Evolutionary conservation across 2,888 invertebrate genomes (phyloP).

Genomic region (Drosophila villosipedis): DNA sequence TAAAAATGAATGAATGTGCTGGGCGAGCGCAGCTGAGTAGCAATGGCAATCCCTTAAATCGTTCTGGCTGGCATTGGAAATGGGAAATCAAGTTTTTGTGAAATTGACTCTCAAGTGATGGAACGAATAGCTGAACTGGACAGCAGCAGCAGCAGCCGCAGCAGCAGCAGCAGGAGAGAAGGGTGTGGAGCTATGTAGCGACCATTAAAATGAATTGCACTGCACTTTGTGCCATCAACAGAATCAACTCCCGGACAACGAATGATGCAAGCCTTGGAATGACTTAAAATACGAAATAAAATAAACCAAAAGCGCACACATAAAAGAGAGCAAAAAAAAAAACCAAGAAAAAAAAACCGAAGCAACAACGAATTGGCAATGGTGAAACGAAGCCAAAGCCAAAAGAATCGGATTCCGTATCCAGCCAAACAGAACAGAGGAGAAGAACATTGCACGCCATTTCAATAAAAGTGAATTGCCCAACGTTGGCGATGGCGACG

Average conservation of each 20-base stretch:
- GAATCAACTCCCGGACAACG: slow-evolving; percentile 79
- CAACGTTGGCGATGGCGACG: slow-evolving; percentile 59
- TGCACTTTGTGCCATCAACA: slow-evolving; percentile 83
- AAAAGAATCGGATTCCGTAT: slow-evolving; percentile 60
- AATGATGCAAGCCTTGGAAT: slow-evolving; percentile 79
- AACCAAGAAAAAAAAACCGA: slow-evolving; percentile 2
- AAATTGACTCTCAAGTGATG: slow-evolving; percentile 84
- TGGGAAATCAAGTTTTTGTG: slow-evolving; percentile 82
- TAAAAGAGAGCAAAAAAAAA: slow-evolving; percentile 19
- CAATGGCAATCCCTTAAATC: slow-evolving; percentile 64
- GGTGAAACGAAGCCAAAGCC: slow-evolving; percentile 39
- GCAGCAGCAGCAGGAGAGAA: background rate
- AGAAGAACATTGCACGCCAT: slow-evolving; percentile 80
- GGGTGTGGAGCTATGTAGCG: slow-evolving; percentile 15
- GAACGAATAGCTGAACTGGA: slow-evolving; percentile 33
- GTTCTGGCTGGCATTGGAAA: slow-evolving; percentile 67
- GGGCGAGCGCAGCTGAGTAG: slow-evolving; percentile 9
- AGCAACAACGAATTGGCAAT: slow-evolving; percentile 62
- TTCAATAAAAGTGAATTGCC: slow-evolving; percentile 84
- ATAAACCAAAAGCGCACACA: slow-evolving; percentile 64
- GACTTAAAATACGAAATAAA: slow-evolving; percentile 80
- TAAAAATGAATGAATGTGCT: slow-evolving; percentile 77
- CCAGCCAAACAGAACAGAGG: slow-evolving; percentile 62
- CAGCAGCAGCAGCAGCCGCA: slow-evolving; percentile 7
- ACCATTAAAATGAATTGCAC: slow-evolving; percentile 83